A percentile compares a stretch with the other conserved stretches of the same genome.
phyloP scores from a whole-genome alignment of 2,797 vertebrate genomes.

The Thaleichthys pacificus region DNA sequence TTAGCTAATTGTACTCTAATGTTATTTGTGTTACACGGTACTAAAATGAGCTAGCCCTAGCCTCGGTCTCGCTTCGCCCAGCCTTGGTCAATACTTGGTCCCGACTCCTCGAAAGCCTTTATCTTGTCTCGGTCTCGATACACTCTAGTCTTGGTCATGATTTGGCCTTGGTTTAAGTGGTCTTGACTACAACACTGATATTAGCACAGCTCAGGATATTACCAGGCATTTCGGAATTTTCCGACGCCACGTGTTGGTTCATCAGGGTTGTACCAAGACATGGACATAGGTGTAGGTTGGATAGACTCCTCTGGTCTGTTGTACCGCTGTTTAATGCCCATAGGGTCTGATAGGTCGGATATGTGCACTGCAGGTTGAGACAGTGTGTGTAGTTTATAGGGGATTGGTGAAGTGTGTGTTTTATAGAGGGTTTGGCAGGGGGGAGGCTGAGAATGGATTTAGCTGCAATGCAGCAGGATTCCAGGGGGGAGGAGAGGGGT shows the following conservation, averaged over 20 bases:
- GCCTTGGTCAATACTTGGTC: neutral
- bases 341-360: neutral
- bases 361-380: neutral
- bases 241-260: no score
- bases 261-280: no score
- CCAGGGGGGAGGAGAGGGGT: constrained; percentile 29
- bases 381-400: constrained; percentile 31
- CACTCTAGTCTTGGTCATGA: neutral
- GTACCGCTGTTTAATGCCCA: neutral
- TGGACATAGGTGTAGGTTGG: no score
- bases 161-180: neutral
- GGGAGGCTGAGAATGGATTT: constrained; percentile 32
- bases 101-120: neutral
- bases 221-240: no score
- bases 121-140: neutral
- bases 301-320: neutral
- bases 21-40: no score
- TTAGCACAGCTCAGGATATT: no score
- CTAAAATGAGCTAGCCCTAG: no score
- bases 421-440: constrained; percentile 42
- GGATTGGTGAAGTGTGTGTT: constrained; percentile 30
- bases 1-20: no score
- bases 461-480: constrained; percentile 68
- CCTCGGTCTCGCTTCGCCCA: no score
- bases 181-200: no score